Evolutionary conservation across 1,140 invertebrate species (phyloP), one percentile per base, ranked within the genome.

Genomic region (Anoplophora glabripennis): DNA sequence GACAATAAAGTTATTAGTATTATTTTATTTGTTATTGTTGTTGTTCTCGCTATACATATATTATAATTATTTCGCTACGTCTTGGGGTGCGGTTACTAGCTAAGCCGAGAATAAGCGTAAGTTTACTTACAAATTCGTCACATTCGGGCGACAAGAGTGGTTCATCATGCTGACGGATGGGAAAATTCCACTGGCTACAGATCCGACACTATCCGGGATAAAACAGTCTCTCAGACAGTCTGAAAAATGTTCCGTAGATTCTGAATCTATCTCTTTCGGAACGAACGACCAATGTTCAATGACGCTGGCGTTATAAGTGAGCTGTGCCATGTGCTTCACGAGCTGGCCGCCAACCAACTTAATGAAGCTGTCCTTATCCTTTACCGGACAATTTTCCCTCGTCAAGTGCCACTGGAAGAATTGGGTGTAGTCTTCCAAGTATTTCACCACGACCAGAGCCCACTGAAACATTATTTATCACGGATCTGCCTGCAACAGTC

Each of bases 91-190:
- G n/a, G n/a, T n/a, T n/a, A n/a, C n/a, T n/a, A n/a, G n/a, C n/a
- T n/a, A n/a, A n/a, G n/a, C n/a, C n/a, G n/a, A n/a, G n/a, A n/a
- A n/a, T n/a, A n/a, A n/a, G n/a, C n/a, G n/a, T n/a, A n/a, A 14
- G 57, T 35, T 56, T 44, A 68, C 75, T 76, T 73, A 91, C 88
- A 87, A 87, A 63, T 87, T 87, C 55, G 89, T 86, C 53, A 93
- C 88, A 70, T 88, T 90, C 7, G 92, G 86, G 73, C 90, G 84
- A 74, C 93, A 95, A 10, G 90, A 91, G 79, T 95, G 93, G 76
- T 95, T 95, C 86, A 94, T 88, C 78, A 94, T 86, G 69, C 89
- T 90, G 8, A 88, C 86, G n/a, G 89, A 87, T 0, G 90, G 89
- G 78, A 91, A 95, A 69, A 94, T 90, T 1, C 88, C 93, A 21